Percentiles rank a stretch among this genome's conserved stretches.
These are phyloP conservation scores for Phymastichus coffea DNA, from an alignment of 1,140 invertebrate species.

Conservation along the genomic window DNA sequence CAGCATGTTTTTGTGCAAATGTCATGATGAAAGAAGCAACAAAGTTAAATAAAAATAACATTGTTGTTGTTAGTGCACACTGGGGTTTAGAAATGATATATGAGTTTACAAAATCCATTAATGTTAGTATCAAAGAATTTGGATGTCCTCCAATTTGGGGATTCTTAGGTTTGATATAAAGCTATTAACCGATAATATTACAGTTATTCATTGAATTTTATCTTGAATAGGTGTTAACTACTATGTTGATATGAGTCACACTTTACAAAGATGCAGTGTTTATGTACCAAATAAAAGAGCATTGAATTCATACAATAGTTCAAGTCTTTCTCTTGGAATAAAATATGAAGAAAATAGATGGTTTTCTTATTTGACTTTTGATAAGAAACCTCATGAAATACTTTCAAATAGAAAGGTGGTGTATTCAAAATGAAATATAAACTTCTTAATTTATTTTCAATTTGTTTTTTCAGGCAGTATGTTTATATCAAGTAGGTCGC, in stretches of 20 bases:
- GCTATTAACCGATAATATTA: not conserved
- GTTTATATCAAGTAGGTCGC: slow-evolving; percentile 28
- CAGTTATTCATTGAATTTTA: no score
- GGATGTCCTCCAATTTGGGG: slow-evolving; percentile 38
- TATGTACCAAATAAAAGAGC: slow-evolving; percentile 26
- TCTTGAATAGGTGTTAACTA: slow-evolving; percentile 36
- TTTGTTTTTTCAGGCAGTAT: slow-evolving; percentile 1
- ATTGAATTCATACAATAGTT: not conserved
- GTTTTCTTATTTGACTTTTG: slow-evolving; percentile 30
- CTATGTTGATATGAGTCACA: slow-evolving; percentile 31
- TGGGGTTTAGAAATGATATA: slow-evolving; percentile 33
- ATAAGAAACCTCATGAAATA: slow-evolving; percentile 26
- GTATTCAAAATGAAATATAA: not conserved
- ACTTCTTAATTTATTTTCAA: not conserved
- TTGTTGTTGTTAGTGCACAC: slow-evolving; percentile 33
- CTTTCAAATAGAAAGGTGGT: slow-evolving; percentile 18
- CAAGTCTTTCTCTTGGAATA: not conserved
- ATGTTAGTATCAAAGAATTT: slow-evolving; percentile 22
- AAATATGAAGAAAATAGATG: slow-evolving; percentile 13
- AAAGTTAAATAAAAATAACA: slow-evolving; percentile 31
- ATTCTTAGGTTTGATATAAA: slow-evolving; percentile 33
- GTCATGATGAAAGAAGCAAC: slow-evolving; percentile 23
- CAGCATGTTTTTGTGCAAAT: slow-evolving; percentile 32
- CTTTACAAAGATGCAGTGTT: slow-evolving; percentile 25
- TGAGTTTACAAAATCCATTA: slow-evolving; percentile 12